Evolutionary conservation across 30 jellyfish, hydroid and myxozoan species (phyloP).

Genomic region (Morbakka virulenta): DNA sequence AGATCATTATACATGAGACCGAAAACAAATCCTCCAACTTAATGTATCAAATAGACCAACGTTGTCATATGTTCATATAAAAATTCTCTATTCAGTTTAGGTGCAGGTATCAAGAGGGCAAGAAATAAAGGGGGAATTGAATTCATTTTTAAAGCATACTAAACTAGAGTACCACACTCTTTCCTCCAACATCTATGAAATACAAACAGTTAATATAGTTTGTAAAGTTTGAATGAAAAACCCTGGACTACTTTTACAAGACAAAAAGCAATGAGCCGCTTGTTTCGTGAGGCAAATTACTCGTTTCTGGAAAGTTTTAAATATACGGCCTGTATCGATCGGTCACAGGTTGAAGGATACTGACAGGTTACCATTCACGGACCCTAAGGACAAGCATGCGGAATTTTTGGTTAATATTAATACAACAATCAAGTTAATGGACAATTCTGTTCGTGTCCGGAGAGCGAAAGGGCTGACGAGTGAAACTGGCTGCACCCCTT

Average conservation of each 20-base stretch:
- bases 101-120: too few species aligned
- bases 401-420: neutral
- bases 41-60: too few species aligned
- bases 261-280: neutral
- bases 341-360: neutral
- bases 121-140: neutral
- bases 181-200: too few species aligned
- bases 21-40: too few species aligned
- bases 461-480: neutral
- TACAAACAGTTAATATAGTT: neutral
- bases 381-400: neutral
- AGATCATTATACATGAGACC: too few species aligned
- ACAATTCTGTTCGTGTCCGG: too few species aligned
- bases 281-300: neutral
- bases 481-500: neutral
- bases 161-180: neutral
- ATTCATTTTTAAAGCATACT: neutral
- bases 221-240: neutral
- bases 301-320: neutral
- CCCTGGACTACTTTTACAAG: neutral
- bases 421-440: neutral
- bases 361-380: neutral
- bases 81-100: too few species aligned
- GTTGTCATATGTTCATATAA: too few species aligned
- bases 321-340: neutral